Evolutionary conservation across 1,140 invertebrate species (phyloP), one percentile per base, ranked within the genome.

Genomic region (Ips typographus): DNA sequence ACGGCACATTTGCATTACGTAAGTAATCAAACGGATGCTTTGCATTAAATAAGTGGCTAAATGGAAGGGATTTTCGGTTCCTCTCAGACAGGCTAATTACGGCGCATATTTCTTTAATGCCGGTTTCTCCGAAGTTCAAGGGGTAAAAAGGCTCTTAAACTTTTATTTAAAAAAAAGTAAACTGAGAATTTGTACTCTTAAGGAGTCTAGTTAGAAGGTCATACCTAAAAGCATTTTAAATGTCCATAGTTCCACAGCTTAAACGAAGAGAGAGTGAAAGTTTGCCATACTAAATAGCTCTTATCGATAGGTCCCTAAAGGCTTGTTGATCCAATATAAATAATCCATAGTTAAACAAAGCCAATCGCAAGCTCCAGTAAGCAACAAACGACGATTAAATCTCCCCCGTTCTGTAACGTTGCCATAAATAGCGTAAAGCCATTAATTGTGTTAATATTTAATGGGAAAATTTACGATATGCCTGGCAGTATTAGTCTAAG

Each of bases 1-100:
- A 72, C 63, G 66, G 55, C 55, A 51, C 65, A 74, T 74, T 74
- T 72, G 66, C 73, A 74, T 74, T 72, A 74, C 71, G 68, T 74
- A 72, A 72, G 73, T 72, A 72, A 74, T 74, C 73, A 68, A 61
- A 56, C 57, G 71, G 67, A 65, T 62, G 68, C 62, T 70, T 69
- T 72, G 71, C 71, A 72, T 72, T 72, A 72, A 72, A 65, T 69
- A 69, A 69, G 58, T 62, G 49, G 58, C 59, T 53, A 47, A 62
- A 47, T 58, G 49, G 59, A 47, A 55, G 58, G 59, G 39, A 61
- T 58, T 66, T 66, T 66, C 55, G 65, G 55, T 58, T 66, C 42
- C 63, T 65, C 63, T 65, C 63, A 65, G 63, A 65, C 63, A 56
- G 63, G 40, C 63, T 65, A 65, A 65, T 65, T 65, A 65, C 63